phyloP scores from a whole-genome alignment of 1,140 invertebrate genomes.

The Dendrolimus punctatus region DNA sequence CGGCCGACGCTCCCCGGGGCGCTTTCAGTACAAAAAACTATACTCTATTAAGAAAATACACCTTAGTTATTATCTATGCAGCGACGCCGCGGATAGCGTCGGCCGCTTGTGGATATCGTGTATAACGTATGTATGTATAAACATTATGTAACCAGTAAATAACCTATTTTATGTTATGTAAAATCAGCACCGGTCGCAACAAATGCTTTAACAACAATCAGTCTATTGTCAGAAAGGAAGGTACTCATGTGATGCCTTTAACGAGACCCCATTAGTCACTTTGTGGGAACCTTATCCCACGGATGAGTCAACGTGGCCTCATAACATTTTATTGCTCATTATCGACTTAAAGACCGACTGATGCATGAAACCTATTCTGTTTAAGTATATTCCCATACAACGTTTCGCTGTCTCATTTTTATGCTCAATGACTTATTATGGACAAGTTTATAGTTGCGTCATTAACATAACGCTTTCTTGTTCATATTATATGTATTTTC shows the following conservation, averaged over 20 bases:
- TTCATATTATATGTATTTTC: too few relatives aligned
- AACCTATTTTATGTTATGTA: slow-evolving; percentile 57
- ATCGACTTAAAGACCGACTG: too few relatives aligned
- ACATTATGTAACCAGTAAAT: slow-evolving; percentile 66
- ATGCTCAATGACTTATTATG: too few relatives aligned
- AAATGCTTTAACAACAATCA: slow-evolving; percentile 70
- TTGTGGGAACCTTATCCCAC: slow-evolving; percentile 13
- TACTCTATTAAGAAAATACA: slow-evolving; percentile 63
- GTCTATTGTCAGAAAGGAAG: slow-evolving; percentile 70
- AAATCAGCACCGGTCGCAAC: slow-evolving; percentile 70
- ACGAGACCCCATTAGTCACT: slow-evolving; percentile 42
- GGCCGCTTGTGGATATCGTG: slow-evolving; percentile 42
- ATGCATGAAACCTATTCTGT: too few relatives aligned
- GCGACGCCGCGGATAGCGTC: slow-evolving; percentile 34
- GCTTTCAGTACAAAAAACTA: slow-evolving; percentile 52
- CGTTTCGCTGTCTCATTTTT: too few relatives aligned
- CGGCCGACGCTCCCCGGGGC: slow-evolving; percentile 32
- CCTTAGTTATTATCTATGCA: slow-evolving; percentile 31
- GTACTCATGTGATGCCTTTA: slow-evolving; percentile 41
- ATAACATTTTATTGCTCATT: too few relatives aligned
- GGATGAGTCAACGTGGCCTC: slow-evolving; percentile 6
- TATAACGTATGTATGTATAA: slow-evolving; percentile 60
- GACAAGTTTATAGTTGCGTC: too few relatives aligned
- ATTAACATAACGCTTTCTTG: too few relatives aligned
- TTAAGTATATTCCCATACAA: too few relatives aligned